Evolutionary conservation across 2,888 invertebrate genomes (phyloP), one percentile per base, ranked within the genome.

Genomic region (Alitta virens): DNA sequence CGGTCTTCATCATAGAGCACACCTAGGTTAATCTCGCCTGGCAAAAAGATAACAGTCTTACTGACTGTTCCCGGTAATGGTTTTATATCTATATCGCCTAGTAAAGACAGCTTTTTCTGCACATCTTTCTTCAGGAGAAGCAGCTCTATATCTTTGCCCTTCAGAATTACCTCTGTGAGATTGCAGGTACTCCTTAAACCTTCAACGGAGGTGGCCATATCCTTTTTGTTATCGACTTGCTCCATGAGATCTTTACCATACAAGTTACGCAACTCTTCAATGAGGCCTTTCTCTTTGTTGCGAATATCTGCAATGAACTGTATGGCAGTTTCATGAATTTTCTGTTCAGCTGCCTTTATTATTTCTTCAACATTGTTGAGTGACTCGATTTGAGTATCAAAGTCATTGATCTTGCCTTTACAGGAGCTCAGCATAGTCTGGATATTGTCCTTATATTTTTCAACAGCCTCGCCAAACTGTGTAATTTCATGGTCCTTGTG

Each of bases 101-200:
- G 68, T 14, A 71, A 67, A 23, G 75, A 72, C 38, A 82, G 72
- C 67, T 82, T 82, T 58, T 82, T 81, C 61, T 79, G 76, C 2
- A 82, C 78, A 62, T 82, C 79, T 62, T 81, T 82, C 72, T 82
- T 82, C 51, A 82, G 71, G 46, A 82, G 72, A 51, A 82, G 71
- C 18, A 82, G 74, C 68, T 82, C 82, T 25, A 82, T 82, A 62
- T 82, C 82, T 66, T 81, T 82, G 33, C 82, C 81, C 54, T 81
- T 76, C 14, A 82, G 72, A n/a, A 82, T 80, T 14, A 82, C 72
- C 64, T 82, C 82, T 0, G 82, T 81, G 33, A 82, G 71, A 68
- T 70, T 79, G 64, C 81, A 82, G 14, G 82, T 82, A 68, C 80
- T 81, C 63, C 78, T 78, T 26, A 82, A 66, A 57, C 78, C 74